A percentile compares a stretch with the other conserved stretches of the same genome.
phyloP scores from a whole-genome alignment of 1,140 invertebrate species.

The Drosophila santomea region DNA sequence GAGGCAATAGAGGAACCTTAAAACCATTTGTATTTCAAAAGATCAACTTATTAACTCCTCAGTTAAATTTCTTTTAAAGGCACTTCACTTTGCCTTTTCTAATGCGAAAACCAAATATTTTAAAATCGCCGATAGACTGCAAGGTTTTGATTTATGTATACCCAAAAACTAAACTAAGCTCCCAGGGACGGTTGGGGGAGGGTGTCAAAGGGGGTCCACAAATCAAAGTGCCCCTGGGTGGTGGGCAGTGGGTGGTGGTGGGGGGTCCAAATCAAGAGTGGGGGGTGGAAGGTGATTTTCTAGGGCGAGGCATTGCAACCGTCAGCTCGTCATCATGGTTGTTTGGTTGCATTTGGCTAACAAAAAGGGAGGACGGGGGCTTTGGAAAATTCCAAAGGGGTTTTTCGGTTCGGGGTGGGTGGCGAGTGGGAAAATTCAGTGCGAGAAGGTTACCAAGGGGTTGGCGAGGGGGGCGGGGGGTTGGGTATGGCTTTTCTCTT shows the following conservation, averaged over 20 bases:
- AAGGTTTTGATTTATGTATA: constrained; percentile 38
- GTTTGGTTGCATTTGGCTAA: constrained; percentile 38
- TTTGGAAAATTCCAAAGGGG: constrained; percentile 17
- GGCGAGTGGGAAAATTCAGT: neutral
- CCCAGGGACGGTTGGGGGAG: neutral
- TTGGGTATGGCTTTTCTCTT: neutral
- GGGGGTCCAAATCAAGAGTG: too few relatives aligned
- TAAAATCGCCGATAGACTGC: neutral
- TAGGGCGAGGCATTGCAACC: constrained; percentile 30
- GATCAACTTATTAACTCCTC: neutral
- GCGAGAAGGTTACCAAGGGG: neutral
- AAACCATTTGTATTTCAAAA: neutral
- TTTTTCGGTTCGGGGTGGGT: neutral
- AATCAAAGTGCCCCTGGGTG: constrained; percentile 4
- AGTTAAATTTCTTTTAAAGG: neutral
- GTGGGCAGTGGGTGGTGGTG: neutral
- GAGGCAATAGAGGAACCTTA: neutral
- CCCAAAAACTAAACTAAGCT: constrained; percentile 30
- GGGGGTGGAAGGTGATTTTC: constrained; percentile 9
- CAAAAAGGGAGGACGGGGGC: neutral
- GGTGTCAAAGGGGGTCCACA: constrained; percentile 1
- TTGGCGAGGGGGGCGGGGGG: neutral
- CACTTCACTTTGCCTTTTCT: neutral
- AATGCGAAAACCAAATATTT: neutral
- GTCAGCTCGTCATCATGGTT: constrained; percentile 25